Evolutionary conservation across 2,113 vertebrate species (phyloP).

Genomic region (Bos indicus): DNA sequence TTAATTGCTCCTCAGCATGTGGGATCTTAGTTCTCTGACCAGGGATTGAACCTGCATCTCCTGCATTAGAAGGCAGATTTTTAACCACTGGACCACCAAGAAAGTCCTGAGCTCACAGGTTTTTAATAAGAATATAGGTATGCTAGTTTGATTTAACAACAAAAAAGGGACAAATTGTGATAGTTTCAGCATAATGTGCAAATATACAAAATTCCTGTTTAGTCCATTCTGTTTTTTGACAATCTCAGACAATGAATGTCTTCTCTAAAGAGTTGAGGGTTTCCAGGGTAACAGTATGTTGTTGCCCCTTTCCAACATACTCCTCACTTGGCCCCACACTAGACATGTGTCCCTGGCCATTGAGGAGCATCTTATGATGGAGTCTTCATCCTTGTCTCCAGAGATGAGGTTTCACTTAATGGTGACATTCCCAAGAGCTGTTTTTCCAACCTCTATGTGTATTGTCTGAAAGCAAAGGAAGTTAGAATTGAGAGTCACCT

Average conservation of each 20-base stretch:
- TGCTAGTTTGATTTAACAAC: background rate
- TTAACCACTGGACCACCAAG: background rate
- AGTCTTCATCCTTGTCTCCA: background rate
- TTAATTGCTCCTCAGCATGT: background rate
- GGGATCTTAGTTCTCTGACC: background rate
- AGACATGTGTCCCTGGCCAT: background rate
- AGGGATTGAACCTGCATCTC: background rate
- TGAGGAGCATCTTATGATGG: background rate
- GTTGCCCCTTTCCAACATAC: accelerated
- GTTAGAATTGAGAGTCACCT: background rate
- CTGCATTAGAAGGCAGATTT: background rate
- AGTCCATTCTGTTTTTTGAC: background rate
- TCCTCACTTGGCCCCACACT: background rate
- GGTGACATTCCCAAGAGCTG: background rate
- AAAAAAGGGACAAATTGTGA: background rate
- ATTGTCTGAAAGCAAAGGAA: background rate
- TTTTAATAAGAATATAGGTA: background rate
- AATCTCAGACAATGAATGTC: background rate
- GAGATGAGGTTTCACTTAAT: background rate
- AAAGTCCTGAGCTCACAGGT: background rate
- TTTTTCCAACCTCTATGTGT: background rate
- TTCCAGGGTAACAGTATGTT: background rate
- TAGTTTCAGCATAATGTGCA: background rate
- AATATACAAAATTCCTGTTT: background rate
- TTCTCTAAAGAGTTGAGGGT: background rate